Evolutionary conservation across 2,113 vertebrate species (phyloP).

Genomic region (Phainopepla nitens): DNA sequence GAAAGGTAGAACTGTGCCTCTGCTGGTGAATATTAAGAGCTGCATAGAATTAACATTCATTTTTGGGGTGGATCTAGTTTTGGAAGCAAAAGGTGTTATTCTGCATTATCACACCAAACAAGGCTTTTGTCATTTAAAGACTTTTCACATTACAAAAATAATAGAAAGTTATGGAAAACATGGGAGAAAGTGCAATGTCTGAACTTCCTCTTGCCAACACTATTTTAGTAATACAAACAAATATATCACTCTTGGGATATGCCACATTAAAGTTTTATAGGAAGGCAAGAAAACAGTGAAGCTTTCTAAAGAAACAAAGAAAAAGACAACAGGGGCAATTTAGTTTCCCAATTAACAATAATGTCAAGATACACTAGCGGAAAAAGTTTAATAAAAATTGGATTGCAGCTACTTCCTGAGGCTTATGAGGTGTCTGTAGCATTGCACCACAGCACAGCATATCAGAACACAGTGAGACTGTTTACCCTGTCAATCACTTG

Average conservation of each 20-base stretch:
- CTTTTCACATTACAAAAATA: neutral
- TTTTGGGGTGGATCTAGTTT: neutral
- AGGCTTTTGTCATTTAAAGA: neutral
- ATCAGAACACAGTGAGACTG: conserved; percentile 65
- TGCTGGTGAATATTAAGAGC: neutral
- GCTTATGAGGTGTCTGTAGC: conserved; percentile 25
- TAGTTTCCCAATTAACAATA: conserved; percentile 9
- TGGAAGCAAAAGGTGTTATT: neutral
- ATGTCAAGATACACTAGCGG: conserved; percentile 22
- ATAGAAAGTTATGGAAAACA: neutral
- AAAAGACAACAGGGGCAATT: neutral
- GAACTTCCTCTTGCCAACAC: neutral
- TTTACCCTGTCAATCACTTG: conserved; percentile 74
- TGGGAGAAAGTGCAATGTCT: neutral
- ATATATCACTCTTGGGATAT: neutral
- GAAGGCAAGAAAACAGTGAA: neutral
- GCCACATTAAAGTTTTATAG: neutral
- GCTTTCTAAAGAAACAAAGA: neutral
- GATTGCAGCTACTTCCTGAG: conserved; percentile 57
- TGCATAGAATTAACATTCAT: neutral
- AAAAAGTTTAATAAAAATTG: conserved; percentile 65
- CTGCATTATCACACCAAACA: neutral
- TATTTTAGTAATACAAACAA: neutral
- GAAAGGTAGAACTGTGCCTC: neutral
- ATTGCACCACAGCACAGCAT: conserved; percentile 27